phyloP scores from a whole-genome alignment of 1,140 invertebrate genomes.

The Apis laboriosa region DNA sequence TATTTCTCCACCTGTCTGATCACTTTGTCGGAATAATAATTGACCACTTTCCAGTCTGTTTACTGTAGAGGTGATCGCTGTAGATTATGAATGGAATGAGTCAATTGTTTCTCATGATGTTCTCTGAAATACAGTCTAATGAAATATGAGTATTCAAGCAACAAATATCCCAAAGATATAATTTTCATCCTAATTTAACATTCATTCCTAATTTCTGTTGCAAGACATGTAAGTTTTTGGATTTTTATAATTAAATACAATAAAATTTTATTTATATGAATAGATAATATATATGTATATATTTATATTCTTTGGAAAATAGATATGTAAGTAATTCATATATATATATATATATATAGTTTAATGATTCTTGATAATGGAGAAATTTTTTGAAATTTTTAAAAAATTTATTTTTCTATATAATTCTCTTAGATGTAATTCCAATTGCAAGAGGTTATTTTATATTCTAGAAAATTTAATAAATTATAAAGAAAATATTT shows the following conservation, averaged over 20 bases:
- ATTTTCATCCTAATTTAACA: neutral
- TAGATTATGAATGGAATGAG: constrained; percentile 32
- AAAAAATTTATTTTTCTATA: too few species aligned
- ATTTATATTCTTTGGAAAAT: too few species aligned
- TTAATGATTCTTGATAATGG: too few species aligned
- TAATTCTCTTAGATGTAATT: too few species aligned
- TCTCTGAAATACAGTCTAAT: neutral
- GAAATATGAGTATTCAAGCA: neutral
- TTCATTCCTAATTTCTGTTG: neutral
- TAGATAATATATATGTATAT: too few species aligned
- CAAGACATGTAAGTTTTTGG: neutral
- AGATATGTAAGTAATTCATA: too few species aligned
- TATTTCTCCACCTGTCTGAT: constrained; percentile 65
- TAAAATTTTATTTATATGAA: neutral
- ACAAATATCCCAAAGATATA: neutral
- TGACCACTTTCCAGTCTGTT: constrained; percentile 49
- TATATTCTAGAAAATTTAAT: too few species aligned
- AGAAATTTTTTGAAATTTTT: too few species aligned
- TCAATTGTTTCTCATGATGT: neutral
- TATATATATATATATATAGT: too few species aligned
- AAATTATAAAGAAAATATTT: too few species aligned
- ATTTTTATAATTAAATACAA: neutral
- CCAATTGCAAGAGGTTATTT: too few species aligned
- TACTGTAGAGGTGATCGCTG: constrained; percentile 16
- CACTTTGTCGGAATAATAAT: constrained; percentile 44